Evolutionary conservation across 2,888 invertebrate species (phyloP).

Genomic region (Platycheirus rosarum): DNA sequence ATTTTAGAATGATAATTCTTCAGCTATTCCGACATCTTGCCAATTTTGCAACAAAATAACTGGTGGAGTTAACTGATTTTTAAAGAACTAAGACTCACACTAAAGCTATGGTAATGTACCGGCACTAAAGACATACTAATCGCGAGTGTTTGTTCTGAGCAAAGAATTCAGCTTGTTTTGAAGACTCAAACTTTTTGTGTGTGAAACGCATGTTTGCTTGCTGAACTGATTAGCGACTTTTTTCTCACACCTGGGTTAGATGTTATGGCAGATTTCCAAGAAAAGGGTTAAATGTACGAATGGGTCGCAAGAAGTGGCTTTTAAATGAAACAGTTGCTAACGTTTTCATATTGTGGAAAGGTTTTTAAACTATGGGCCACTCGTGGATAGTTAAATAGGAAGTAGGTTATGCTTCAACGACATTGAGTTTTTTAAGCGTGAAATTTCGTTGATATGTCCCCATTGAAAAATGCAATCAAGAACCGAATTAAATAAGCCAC

Average conservation of each 20-base stretch:
- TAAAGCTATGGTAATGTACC: slow-evolving; percentile 18
- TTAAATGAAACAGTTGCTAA: too few species aligned
- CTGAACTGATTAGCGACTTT: slow-evolving; percentile 61
- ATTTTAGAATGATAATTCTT: slow-evolving; percentile 76
- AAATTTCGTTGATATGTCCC: too few species aligned
- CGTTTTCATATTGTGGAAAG: too few species aligned
- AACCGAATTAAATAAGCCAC: too few species aligned
- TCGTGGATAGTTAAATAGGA: too few species aligned
- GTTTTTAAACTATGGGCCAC: too few species aligned
- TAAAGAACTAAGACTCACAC: slow-evolving; percentile 31
- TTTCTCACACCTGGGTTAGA: slow-evolving; percentile 9
- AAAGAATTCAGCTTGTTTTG: slow-evolving; percentile 48
- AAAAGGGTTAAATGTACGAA: not conserved
- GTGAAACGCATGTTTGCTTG: slow-evolving; percentile 53
- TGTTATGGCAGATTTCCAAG: slow-evolving; percentile 6
- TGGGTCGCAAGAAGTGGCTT: not conserved
- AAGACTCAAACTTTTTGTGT: slow-evolving; percentile 1
- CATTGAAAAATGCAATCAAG: too few species aligned
- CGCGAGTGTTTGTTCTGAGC: slow-evolving; percentile 45
- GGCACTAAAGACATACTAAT: slow-evolving; percentile 57
- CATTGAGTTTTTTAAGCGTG: too few species aligned
- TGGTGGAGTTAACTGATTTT: not conserved
- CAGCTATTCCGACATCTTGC: slow-evolving; percentile 83
- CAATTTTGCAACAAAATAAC: slow-evolving; percentile 77
- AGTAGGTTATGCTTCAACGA: too few species aligned